Evolutionary conservation across 2,113 vertebrate species (phyloP), one percentile per base, ranked within the genome.

Genomic region (Glaucomys volans): DNA sequence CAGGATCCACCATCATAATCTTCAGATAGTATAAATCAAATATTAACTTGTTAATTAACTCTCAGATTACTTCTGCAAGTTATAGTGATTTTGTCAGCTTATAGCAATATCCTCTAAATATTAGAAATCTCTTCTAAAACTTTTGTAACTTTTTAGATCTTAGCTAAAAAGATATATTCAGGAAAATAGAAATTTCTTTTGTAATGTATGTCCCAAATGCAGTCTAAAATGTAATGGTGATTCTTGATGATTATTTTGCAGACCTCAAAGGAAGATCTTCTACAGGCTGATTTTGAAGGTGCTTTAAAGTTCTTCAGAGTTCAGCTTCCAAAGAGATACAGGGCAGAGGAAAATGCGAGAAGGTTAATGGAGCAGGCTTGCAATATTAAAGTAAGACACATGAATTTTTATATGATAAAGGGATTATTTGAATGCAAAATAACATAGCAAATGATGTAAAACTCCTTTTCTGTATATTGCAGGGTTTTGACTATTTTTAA

Each of bases 281-380:
- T 99, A 57, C 99, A 99, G 97, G 99, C 99, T 26, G 99, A 99
- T 98, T 99, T 99, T 95, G 99, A 99, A 98, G 99, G 99, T 30
- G 99, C 99, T 87, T 99, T 99, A 85, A 99, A 99, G 98, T 99
- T 99, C 98, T 99, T 99, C 98, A 99, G 99, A 96, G 99, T 99
- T 74, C 99, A 99, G 98, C 98, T 99, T 92, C 99, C 99, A 47
- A 99, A 99, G 97, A 99, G 99, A 86, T 99, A 99, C 98, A 98
- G 99, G 96, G 99, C 99, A 13, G 99, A 99, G 52, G 99, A 99
- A 98, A 99, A 99, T 91, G 99, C 99, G 40, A 99, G 99, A 84
- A 99, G 99, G 91, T 98, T 99, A 77, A 99, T 99, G 99, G 99
- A 99, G 96, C 99, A 99, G 95, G 99, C 99, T 95, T 99, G 99